Conservation (phyloP, 2,113 vertebrate genomes). For the cat (Felis catus) region F.catus_Fca126_mat1.0 CM031415.1:155375501-155376000, state of each 20-base stretch:
- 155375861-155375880: conserved; percentile 59
- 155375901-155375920: background rate
- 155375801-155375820: conserved; percentile 62
- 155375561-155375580: background rate
- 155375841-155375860: conserved; percentile 72
- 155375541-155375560: background rate
- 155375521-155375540: background rate
- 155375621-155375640: background rate
- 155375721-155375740: conserved; percentile 45
- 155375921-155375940: conserved; percentile 57
- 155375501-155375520: background rate
- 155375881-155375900: conserved; percentile 61
- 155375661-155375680: background rate
- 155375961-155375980: background rate
- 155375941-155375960: conserved; percentile 58
- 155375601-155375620: background rate
- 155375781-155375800: conserved; percentile 61
- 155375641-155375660: background rate
- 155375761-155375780: conserved; percentile 37
- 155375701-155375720: conserved; percentile 8
- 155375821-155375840: conserved; percentile 72
- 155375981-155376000: conserved; percentile 6
- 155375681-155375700: background rate
- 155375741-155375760: conserved; percentile 27
- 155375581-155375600: background rate